phyloP scores from a whole-genome alignment of 2,888 invertebrate genomes.

The Lithophane leautieri region DNA sequence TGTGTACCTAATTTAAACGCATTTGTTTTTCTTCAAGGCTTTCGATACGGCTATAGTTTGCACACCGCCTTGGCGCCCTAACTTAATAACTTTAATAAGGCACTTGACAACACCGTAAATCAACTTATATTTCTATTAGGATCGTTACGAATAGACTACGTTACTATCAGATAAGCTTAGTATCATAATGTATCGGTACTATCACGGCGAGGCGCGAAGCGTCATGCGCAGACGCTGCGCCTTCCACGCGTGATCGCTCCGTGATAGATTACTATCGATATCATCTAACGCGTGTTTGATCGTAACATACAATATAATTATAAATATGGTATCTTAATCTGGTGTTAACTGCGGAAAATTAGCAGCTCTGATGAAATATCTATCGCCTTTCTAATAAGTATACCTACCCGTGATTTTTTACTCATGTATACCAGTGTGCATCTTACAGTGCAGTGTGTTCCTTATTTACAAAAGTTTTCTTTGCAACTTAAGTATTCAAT shows the following conservation, averaged over 20 bases:
- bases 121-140: constrained; percentile 4
- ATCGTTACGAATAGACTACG: constrained; percentile 20
- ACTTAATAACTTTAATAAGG: neutral
- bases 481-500: neutral
- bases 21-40: constrained; percentile 6
- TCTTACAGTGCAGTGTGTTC: no score
- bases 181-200: constrained; percentile 17
- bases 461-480: neutral
- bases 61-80: neutral
- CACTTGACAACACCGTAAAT: neutral
- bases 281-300: constrained; percentile 24
- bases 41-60: neutral
- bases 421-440: no score
- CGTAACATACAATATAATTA: constrained; percentile 6
- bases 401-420: neutral
- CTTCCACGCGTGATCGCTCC: constrained; percentile 42
- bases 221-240: constrained; percentile 16
- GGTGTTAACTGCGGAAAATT: constrained; percentile 3
- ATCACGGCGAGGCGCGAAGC: constrained; percentile 13
- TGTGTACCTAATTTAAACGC: neutral
- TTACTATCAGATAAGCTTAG: constrained; percentile 41
- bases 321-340: constrained; percentile 31
- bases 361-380: no score
- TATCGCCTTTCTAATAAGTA: neutral
- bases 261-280: constrained; percentile 55